A percentile compares a stretch with the other conserved stretches of the same genome.
phyloP scores from a whole-genome alignment of 2,113 vertebrate genomes.

The Centropus bengalensis region DNA sequence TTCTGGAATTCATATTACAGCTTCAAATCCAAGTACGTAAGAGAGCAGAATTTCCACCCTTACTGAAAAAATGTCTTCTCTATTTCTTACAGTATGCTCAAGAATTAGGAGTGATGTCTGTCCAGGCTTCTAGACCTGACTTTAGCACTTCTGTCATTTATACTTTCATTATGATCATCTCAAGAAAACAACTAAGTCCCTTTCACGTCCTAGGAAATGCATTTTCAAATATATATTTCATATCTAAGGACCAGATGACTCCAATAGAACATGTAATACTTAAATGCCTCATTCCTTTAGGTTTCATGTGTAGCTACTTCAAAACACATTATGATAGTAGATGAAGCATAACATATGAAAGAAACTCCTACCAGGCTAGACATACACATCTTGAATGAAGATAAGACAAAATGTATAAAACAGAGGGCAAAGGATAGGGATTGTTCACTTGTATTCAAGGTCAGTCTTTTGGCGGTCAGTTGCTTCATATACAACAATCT shows the following conservation, averaged over 20 bases:
- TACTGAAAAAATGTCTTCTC: neutral
- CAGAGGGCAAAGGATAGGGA: neutral
- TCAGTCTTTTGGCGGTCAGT: neutral
- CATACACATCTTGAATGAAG: neutral
- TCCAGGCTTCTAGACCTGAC: neutral
- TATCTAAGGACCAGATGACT: neutral
- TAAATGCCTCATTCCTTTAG: neutral
- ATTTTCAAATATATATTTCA: neutral
- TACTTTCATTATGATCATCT: neutral
- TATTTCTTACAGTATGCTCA: neutral
- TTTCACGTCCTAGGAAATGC: neutral
- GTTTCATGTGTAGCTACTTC: neutral
- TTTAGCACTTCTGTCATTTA: neutral
- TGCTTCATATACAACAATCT: neutral
- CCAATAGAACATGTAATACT: neutral
- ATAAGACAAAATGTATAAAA: neutral
- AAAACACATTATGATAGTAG: neutral
- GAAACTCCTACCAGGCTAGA: neutral
- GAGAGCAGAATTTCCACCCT: neutral
- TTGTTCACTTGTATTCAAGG: neutral
- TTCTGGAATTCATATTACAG: neutral
- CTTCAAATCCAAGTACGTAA: neutral
- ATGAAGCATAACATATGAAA: neutral
- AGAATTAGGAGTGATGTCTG: neutral
- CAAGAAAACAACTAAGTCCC: neutral